Conservation (phyloP, 2,113 vertebrate species). For the Paralichthys olivaceus region DNA sequence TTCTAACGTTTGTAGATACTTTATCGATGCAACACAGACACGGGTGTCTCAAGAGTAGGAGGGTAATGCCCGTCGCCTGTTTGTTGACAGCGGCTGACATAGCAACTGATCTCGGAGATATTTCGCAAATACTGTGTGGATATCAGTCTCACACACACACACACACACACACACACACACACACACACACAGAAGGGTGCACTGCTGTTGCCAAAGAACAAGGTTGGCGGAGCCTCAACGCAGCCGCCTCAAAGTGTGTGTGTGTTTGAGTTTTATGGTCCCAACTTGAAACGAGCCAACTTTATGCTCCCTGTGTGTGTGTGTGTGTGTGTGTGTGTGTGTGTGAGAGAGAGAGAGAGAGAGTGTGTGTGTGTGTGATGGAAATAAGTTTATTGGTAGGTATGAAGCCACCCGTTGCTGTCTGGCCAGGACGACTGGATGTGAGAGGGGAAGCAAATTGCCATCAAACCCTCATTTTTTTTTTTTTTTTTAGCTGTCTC, state of each 20-base stretch:
- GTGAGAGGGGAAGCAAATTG: slow-evolving; percentile 18
- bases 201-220: slow-evolving; percentile 43
- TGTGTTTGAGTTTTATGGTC: slow-evolving; percentile 46
- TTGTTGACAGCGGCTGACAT: slow-evolving; percentile 44
- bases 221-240: slow-evolving; percentile 16
- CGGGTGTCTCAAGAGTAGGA: not conserved
- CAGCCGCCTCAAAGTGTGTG: slow-evolving; percentile 20
- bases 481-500: not conserved
- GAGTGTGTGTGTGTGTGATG: slow-evolving; percentile 31
- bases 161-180: slow-evolving; percentile 15
- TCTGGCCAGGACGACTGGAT: slow-evolving; percentile 34
- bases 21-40: slow-evolving; percentile 15
- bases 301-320: slow-evolving; percentile 31
- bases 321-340: slow-evolving; percentile 27
- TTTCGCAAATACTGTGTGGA: not conserved
- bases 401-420: slow-evolving; percentile 38
- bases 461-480: slow-evolving; percentile 2
- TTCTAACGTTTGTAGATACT: slow-evolving; percentile 24
- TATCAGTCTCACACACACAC: slow-evolving; percentile 31
- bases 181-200: slow-evolving; percentile 12
- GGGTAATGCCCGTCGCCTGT: slow-evolving; percentile 24
- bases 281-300: slow-evolving; percentile 40
- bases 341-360: slow-evolving; percentile 12
- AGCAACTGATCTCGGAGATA: slow-evolving; percentile 43
- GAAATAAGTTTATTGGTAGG: slow-evolving; percentile 45